phyloP scores from a whole-genome alignment of 2,797 vertebrate species.

The Sebastes minor region DNA sequence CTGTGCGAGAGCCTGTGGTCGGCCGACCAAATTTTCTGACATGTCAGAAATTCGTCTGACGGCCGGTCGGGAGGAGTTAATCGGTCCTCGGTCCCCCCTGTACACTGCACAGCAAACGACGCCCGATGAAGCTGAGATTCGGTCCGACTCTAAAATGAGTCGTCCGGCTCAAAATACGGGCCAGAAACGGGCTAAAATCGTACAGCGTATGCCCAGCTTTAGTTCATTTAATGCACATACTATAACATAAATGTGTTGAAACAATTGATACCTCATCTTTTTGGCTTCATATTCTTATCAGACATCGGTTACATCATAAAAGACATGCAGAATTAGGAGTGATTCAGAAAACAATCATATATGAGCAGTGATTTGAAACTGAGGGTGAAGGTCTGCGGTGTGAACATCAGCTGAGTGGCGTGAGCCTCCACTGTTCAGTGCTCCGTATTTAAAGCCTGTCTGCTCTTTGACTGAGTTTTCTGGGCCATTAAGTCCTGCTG shows the following conservation, averaged over 20 bases:
- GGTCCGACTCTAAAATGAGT: no score
- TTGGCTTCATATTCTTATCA: neutral
- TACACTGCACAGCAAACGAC: no score
- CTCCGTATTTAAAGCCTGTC: constrained; percentile 65
- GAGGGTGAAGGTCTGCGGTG: constrained; percentile 58
- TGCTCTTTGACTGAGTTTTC: constrained; percentile 80
- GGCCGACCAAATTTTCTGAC: no score
- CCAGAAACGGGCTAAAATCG: no score
- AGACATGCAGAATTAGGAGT: neutral
- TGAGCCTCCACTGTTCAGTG: constrained; percentile 47
- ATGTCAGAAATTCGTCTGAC: no score
- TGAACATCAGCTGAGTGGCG: constrained; percentile 59
- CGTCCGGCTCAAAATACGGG: no score
- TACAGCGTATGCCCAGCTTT: no score
- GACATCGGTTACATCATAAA: neutral
- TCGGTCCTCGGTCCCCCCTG: no score
- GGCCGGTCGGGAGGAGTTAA: neutral
- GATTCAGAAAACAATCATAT: neutral
- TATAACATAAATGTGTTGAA: neutral
- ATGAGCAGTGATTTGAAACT: constrained; percentile 24
- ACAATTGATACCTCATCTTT: neutral
- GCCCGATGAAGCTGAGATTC: no score
- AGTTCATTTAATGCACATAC: no score
- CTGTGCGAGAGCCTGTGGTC: no score
- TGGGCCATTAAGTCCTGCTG: constrained; percentile 81